Conservation (phyloP, 2,797 vertebrate genomes). For the Anguilla anguilla region DNA sequence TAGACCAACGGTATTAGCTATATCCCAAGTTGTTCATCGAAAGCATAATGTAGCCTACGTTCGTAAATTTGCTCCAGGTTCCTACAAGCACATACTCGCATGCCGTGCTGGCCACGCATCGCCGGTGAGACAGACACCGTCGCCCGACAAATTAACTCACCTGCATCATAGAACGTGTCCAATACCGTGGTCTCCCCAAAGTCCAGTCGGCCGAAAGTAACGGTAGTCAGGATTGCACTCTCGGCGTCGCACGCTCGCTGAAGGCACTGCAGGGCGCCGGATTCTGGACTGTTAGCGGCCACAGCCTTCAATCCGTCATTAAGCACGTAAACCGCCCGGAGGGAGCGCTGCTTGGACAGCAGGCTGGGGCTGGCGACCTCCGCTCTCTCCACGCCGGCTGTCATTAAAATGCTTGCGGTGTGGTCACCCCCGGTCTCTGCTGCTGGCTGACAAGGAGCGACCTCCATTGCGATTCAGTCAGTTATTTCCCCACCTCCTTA, state of each 20-base stretch:
- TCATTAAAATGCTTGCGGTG: conserved; percentile 43
- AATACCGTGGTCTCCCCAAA: conserved; percentile 87
- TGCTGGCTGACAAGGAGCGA: conserved; percentile 44
- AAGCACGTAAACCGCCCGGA: conserved; percentile 83
- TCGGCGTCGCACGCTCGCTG: conserved; percentile 84
- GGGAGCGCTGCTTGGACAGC: conserved; percentile 72
- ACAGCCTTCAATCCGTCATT: conserved; percentile 79
- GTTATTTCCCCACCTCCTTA: conserved; percentile 39
- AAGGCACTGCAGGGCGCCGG: conserved; percentile 83
- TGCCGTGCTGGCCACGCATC: not conserved
- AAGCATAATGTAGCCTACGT: not conserved
- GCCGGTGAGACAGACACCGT: not conserved
- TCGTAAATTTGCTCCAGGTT: not conserved
- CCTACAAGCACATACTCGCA: not conserved
- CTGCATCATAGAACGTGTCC: conserved; percentile 91
- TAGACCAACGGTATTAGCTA: not conserved
- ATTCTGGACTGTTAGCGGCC: conserved; percentile 83
- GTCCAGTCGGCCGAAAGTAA: conserved; percentile 86
- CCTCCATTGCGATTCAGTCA: conserved; percentile 44
- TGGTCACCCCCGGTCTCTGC: conserved; percentile 59
- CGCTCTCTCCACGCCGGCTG: conserved; percentile 44
- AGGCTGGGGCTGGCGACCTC: conserved; percentile 68
- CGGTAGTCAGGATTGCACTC: conserved; percentile 80
- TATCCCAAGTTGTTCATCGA: not conserved
- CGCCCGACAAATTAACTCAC: conserved; percentile 62